These are phyloP conservation scores for Pomatorhinus ruficollis DNA, from an alignment of 2,113 vertebrate species.

Conservation along the genomic window DNA sequence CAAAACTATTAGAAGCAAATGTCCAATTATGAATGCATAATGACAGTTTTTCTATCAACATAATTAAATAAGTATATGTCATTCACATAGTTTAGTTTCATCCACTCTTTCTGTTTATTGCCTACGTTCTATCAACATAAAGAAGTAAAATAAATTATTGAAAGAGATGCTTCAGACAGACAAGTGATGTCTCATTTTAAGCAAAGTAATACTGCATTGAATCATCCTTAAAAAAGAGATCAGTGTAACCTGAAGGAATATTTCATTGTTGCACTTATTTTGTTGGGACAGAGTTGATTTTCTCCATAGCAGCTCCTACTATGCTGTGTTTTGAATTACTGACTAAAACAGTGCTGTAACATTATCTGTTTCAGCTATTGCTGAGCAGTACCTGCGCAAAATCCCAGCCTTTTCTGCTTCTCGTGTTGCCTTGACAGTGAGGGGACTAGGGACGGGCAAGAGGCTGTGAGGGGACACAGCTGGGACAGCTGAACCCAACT, in stretches of 20 bases:
- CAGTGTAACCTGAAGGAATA: background rate
- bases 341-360: background rate
- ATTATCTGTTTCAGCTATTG: background rate
- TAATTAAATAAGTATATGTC: background rate
- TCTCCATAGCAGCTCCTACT: rapidly evolving
- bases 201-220: background rate
- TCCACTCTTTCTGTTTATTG: background rate
- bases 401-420: background rate
- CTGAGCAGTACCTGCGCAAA: background rate
- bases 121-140: background rate
- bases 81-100: background rate
- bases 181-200: background rate
- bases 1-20: background rate
- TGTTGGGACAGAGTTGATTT: background rate
- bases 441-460: background rate
- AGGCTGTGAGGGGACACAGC: background rate
- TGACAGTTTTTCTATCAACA: background rate
- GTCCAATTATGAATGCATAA: background rate
- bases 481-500: background rate
- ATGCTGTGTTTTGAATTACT: background rate
- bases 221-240: background rate
- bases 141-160: background rate
- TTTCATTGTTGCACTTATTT: background rate
- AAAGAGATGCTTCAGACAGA: background rate
- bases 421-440: rapidly evolving